Base-by-base conservation (phyloP, 2,797 vertebrate genomes). In the Pangasius krempfi region DNA sequence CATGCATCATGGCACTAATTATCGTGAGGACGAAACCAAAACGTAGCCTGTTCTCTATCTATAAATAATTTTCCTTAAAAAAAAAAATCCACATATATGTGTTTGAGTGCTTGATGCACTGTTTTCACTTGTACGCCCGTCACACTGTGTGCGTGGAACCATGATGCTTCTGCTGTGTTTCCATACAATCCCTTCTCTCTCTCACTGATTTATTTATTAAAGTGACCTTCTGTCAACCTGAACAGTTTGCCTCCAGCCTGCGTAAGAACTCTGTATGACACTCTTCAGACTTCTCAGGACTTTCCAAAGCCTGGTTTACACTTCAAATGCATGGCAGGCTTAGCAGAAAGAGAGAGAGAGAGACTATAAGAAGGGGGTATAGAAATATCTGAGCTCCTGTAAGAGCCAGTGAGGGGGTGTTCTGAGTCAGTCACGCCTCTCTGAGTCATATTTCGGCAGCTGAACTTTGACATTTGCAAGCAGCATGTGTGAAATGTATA, bases 361-460 rank as follows among this genome's bases (percentile, higher is more conserved):
- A 82, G 58, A 62, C 37, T 64, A 64, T 64, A 64, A 47, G 78
- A 58, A 80, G 58, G 62, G 58, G 52, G 14, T 70, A 62, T 86
- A 37, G 78, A 81, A 86, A 62, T 89, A 73, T 89, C 76, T 52
- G 84, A 37, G 64, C 75, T 86, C 44, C 44, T 30, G 27, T 44
- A 85, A 85, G 83, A 85, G 88, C 83, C 75, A 72, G 88, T 54
- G 78, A 62, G 88, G 88, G 64, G 88, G 88, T 82, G 88, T 86
- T 86, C 84, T 89, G 88, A 89, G 64, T 86, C 83, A 89, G 76
- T 82, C 52, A 18, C 44, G 52, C 52, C 88, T 75, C 47, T 89
- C 84, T 86, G 88, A 89, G 88, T 89, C 88, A 89, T 56, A 60
- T 82, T 86, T 86, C 50, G 25, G 13, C 76, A 86, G 66, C 84